A percentile compares a stretch with the other conserved stretches of the same genome.
phyloP scores from a whole-genome alignment of 1,140 invertebrate species.

The Solenopsis invicta region DNA sequence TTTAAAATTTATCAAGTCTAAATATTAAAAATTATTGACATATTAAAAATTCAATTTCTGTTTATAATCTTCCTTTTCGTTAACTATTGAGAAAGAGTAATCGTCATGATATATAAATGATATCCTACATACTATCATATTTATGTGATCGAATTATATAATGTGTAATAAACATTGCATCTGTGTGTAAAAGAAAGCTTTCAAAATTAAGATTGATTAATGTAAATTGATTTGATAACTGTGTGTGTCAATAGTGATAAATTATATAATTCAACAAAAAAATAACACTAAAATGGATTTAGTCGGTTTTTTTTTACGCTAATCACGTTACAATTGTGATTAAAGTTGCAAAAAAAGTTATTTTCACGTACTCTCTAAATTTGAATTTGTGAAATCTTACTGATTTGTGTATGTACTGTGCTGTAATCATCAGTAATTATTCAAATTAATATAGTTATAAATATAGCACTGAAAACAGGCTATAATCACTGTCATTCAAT shows the following conservation, averaged over 20 bases:
- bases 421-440: no score
- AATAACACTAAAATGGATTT: no score
- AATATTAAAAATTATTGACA: not conserved
- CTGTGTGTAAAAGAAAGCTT: not conserved
- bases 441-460: no score
- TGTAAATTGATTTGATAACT: slow-evolving; percentile 23
- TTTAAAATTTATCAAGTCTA: not conserved
- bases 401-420: no score
- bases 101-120: not conserved
- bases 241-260: slow-evolving; percentile 8
- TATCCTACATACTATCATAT: not conserved
- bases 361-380: no score
- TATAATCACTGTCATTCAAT: no score
- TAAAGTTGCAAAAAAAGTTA: no score
- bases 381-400: no score
- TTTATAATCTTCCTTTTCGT: not conserved
- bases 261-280: not conserved
- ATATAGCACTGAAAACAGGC: no score
- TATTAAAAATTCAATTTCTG: not conserved
- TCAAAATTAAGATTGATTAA: slow-evolving; percentile 12
- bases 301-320: no score
- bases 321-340: no score
- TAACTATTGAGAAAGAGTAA: not conserved
- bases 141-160: not conserved
- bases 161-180: not conserved